Evolutionary conservation across 2,888 invertebrate species (phyloP).

Genomic region (Agrochola lota): DNA sequence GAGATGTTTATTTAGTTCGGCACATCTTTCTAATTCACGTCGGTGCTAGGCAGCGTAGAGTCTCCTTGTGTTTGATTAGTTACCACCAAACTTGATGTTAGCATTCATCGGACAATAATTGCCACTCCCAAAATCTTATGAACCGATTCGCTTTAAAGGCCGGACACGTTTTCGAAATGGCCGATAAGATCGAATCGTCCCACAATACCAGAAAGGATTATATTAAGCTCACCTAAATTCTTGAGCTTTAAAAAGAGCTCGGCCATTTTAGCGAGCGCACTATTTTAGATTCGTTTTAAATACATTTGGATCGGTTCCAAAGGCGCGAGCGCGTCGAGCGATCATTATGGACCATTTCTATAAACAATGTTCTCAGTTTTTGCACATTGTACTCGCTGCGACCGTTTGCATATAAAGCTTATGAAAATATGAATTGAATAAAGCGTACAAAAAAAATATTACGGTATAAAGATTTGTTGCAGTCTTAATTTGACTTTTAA

Average conservation of each 20-base stretch:
- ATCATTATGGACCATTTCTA: slow-evolving; percentile 36
- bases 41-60: neutral
- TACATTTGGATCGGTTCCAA: slow-evolving; percentile 76
- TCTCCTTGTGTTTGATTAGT: slow-evolving; percentile 13
- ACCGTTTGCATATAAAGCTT: slow-evolving; percentile 23
- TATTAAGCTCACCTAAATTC: slow-evolving; percentile 64
- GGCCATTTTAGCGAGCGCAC: slow-evolving; percentile 64
- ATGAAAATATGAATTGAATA: slow-evolving; percentile 29
- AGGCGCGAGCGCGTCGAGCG: slow-evolving; percentile 25
- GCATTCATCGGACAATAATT: neutral
- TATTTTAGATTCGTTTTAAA: slow-evolving; percentile 74
- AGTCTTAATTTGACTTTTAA: slow-evolving; percentile 24
- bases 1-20: slow-evolving; percentile 19
- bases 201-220: slow-evolving; percentile 49
- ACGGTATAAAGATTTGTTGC: neutral
- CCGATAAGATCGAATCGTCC: slow-evolving; percentile 13
- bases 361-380: slow-evolving; percentile 51
- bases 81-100: slow-evolving; percentile 6
- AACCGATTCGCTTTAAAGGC: neutral
- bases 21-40: slow-evolving; percentile 10
- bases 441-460: neutral
- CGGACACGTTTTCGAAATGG: slow-evolving; percentile 3
- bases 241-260: slow-evolving; percentile 61
- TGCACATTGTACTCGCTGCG: slow-evolving; percentile 20
- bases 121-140: neutral